Conservation (phyloP, 1,140 invertebrate genomes). For the Drosophila baimaii region DNA sequence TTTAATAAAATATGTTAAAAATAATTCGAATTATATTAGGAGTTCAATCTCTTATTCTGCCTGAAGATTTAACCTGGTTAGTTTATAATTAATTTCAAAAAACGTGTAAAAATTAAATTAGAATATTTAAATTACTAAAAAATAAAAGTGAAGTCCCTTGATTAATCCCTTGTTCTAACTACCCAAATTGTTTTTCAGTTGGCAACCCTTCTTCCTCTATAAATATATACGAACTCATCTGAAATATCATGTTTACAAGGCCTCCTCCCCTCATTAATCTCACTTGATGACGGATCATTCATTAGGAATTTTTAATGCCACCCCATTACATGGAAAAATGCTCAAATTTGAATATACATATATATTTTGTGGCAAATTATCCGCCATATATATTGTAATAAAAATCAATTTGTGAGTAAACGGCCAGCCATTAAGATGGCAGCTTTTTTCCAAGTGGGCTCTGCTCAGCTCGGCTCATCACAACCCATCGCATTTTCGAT, state of each 20-base stretch:
- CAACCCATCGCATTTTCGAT: conserved; percentile 27
- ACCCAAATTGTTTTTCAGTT: not conserved
- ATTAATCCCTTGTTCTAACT: not conserved
- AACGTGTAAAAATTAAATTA: not conserved
- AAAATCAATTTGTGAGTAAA: conserved; percentile 71
- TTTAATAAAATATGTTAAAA: too few species aligned
- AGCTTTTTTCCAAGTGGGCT: conserved; percentile 4
- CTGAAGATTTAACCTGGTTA: not conserved
- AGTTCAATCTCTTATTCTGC: not conserved
- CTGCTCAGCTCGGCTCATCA: conserved; percentile 21
- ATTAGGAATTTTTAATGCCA: conserved; percentile 27
- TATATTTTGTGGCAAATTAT: conserved; percentile 56
- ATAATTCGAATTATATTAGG: not conserved
- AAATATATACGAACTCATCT: not conserved
- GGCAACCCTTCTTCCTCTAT: not conserved
- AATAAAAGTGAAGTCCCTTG: fast-evolving
- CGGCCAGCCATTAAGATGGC: conserved; percentile 53
- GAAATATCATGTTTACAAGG: not conserved
- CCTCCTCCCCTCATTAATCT: conserved; percentile 15
- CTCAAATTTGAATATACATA: conserved; percentile 39
- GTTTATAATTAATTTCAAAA: not conserved
- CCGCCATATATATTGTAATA: conserved; percentile 52
- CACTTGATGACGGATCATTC: conserved; percentile 35
- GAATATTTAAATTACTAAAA: not conserved
- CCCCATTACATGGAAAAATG: conserved; percentile 12